phyloP scores from a whole-genome alignment of 1,140 invertebrate genomes.

The Zaprionus davidi region DNA sequence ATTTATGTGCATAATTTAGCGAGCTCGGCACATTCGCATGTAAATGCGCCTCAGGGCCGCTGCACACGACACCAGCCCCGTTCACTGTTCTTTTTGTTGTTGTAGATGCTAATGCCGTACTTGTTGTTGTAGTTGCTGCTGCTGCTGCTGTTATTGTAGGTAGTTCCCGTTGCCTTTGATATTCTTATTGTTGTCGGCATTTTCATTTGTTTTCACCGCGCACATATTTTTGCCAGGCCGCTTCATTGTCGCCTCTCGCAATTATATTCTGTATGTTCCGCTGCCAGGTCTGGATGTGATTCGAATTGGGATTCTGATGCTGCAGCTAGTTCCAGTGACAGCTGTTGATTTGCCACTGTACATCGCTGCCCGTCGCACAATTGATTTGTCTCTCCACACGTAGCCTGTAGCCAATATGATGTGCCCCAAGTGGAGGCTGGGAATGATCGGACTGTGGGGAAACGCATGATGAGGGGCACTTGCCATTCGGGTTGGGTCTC shows the following conservation, averaged over 20 bases:
- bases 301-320: neutral
- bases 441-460: neutral
- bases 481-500: neutral
- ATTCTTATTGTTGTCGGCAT: neutral
- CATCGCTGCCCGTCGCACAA: constrained; percentile 35
- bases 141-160: too few relatives aligned
- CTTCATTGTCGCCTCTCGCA: constrained; percentile 20
- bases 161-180: neutral
- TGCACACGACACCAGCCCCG: neutral
- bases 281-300: neutral
- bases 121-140: neutral
- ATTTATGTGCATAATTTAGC: constrained; percentile 53
- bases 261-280: neutral
- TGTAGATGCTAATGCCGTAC: neutral
- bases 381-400: constrained; percentile 47
- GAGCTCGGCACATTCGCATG: constrained; percentile 39
- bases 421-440: neutral
- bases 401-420: constrained; percentile 31
- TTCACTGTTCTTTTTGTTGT: neutral
- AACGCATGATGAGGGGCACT: neutral
- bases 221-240: constrained; percentile 44
- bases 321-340: neutral
- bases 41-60: constrained; percentile 43
- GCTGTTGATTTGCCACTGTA: constrained; percentile 19
- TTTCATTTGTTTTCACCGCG: constrained; percentile 24